Evolutionary conservation across 2,888 invertebrate species (phyloP).

Genomic region (Dicranocentrus wangi): DNA sequence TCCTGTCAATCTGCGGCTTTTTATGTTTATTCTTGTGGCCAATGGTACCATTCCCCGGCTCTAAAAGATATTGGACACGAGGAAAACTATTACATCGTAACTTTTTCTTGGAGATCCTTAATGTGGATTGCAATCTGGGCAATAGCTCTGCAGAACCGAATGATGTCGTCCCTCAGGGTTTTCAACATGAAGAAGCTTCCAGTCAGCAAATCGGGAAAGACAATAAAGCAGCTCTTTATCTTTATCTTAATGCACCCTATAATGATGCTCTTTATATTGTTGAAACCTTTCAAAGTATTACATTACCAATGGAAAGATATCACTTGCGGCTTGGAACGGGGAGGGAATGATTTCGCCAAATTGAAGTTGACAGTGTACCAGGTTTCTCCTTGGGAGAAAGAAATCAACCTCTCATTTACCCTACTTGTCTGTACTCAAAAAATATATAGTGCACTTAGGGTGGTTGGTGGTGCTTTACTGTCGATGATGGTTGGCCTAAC

Average conservation of each 20-base stretch:
- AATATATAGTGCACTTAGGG: constrained; percentile 21
- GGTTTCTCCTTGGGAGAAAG: background rate
- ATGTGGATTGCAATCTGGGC: too few species aligned
- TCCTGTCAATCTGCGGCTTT: too few species aligned
- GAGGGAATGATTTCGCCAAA: too few species aligned
- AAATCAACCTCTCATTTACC: constrained; percentile 12
- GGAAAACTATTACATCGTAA: too few species aligned
- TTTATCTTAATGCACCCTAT: background rate
- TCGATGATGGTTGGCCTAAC: too few species aligned
- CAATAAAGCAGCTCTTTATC: constrained; percentile 4
- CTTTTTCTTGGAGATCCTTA: too few species aligned
- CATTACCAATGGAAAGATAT: background rate
- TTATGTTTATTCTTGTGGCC: too few species aligned
- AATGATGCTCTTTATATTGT: background rate
- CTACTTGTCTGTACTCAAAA: background rate
- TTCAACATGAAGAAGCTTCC: too few species aligned
- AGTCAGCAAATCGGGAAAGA: constrained; percentile 1
- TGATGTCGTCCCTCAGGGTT: too few species aligned
- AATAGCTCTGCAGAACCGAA: too few species aligned
- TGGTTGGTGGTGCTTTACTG: background rate
- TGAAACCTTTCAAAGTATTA: background rate
- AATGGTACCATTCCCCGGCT: too few species aligned
- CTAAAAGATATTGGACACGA: too few species aligned
- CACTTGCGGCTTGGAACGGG: background rate
- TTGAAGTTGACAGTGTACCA: background rate